These are phyloP conservation scores for Epinephelus malabaricus DNA, from an alignment of 2,797 vertebrate species.

Conservation along the genomic window DNA sequence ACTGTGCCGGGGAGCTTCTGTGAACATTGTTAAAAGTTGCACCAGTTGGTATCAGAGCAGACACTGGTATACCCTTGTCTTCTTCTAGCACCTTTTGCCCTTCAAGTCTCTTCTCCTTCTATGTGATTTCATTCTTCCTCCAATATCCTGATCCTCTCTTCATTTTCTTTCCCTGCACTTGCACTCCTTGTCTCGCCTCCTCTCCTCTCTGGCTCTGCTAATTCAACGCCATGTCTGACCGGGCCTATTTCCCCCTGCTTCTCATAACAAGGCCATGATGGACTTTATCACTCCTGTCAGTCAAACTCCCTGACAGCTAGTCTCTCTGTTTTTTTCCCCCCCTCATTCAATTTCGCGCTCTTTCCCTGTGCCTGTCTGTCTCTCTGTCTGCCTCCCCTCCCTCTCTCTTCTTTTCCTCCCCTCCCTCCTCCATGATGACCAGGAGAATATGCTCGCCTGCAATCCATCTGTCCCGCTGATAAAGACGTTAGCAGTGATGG, in stretches of 20 bases:
- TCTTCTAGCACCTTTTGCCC: conserved; percentile 35
- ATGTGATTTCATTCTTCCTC: conserved; percentile 26
- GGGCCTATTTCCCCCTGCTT: conserved; percentile 53
- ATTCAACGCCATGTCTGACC: conserved; percentile 69
- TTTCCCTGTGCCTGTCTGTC: conserved; percentile 40
- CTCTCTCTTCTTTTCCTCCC: neutral
- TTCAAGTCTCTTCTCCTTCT: conserved; percentile 22
- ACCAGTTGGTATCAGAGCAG: conserved; percentile 25
- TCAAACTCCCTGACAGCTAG: conserved; percentile 76
- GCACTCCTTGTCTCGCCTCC: conserved; percentile 29
- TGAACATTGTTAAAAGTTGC: conserved; percentile 12
- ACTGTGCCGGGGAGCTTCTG: neutral
- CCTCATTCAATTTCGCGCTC: conserved; percentile 26
- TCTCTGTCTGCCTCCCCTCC: conserved; percentile 27
- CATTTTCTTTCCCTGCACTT: conserved; percentile 36
- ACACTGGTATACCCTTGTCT: neutral
- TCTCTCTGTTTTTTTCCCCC: conserved; percentile 33
- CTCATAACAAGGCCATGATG: conserved; percentile 80
- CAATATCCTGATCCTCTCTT: conserved; percentile 37
- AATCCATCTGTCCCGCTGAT: conserved; percentile 75
- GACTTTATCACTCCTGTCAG: conserved; percentile 81
- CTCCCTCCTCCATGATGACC: conserved; percentile 49
- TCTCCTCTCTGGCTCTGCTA: conserved; percentile 52
- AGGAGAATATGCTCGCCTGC: conserved; percentile 67
- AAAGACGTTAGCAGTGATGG: conserved; percentile 78